Percentiles rank a stretch among this genome's conserved stretches.
phyloP scores from a whole-genome alignment of 2,113 vertebrate genomes.

The Pseudopipra pipra region DNA sequence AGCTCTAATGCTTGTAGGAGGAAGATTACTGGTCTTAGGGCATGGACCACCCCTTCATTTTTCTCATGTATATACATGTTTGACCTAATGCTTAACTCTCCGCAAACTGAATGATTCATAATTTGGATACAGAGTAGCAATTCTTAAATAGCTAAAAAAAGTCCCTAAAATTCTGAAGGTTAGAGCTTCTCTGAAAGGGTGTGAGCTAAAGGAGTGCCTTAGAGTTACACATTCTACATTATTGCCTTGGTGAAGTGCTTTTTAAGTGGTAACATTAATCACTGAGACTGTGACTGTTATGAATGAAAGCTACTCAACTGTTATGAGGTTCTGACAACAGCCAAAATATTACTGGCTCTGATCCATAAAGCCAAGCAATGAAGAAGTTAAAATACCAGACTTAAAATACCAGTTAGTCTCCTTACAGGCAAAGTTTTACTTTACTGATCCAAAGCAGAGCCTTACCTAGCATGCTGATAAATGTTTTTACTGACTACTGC shows the following conservation, averaged over 20 bases:
- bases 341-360: not conserved
- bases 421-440: not conserved
- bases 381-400: not conserved
- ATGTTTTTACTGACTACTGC: not conserved
- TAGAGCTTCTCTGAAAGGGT: not conserved
- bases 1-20: not conserved
- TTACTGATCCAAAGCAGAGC: not conserved
- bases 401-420: not conserved
- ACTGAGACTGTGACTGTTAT: not conserved
- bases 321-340: not conserved
- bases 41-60: not conserved
- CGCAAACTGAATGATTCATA: not conserved
- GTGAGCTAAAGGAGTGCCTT: not conserved
- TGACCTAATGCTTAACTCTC: not conserved
- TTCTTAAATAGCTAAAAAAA: not conserved
- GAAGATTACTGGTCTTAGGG: not conserved
- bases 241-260: not conserved
- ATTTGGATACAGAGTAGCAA: not conserved
- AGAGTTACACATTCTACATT: not conserved
- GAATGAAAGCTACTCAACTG: not conserved
- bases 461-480: not conserved
- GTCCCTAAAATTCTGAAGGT: slow-evolving; percentile 14
- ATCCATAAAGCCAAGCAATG: not conserved
- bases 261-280: not conserved
- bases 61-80: not conserved